These are phyloP conservation scores for Mycteria americana DNA, from an alignment of 2,797 vertebrate genomes.

Conservation along the genomic window DNA sequence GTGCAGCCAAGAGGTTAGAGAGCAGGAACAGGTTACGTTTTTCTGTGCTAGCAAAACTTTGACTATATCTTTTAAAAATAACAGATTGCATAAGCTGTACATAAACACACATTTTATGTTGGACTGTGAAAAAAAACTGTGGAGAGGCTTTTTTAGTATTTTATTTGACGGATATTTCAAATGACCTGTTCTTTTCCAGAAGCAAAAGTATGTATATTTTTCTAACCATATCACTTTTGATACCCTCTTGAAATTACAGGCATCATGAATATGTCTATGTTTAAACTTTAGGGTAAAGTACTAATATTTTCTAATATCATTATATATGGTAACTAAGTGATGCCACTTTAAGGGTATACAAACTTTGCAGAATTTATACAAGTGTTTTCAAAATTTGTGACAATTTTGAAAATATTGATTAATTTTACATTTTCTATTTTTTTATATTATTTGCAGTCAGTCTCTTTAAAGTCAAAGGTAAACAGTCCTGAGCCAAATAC, in stretches of 20 bases:
- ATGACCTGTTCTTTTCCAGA: slow-evolving; percentile 12
- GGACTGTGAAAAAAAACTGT: neutral
- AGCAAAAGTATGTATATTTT: slow-evolving; percentile 50
- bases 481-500: slow-evolving; percentile 26
- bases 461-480: slow-evolving; percentile 26
- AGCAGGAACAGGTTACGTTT: neutral
- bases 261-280: neutral
- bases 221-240: slow-evolving; percentile 39
- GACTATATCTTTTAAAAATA: neutral
- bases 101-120: neutral
- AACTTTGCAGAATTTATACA: slow-evolving; percentile 15
- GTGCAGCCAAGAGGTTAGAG: neutral
- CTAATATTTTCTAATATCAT: neutral
- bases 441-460: slow-evolving; percentile 32
- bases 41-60: neutral
- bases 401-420: neutral
- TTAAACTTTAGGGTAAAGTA: neutral
- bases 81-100: neutral
- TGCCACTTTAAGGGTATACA: neutral
- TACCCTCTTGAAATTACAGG: neutral
- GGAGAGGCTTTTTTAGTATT: slow-evolving; percentile 2
- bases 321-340: neutral
- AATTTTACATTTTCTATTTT: slow-evolving; percentile 23
- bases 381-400: slow-evolving; percentile 17
- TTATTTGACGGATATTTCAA: neutral